Evolutionary conservation across 2,888 invertebrate species (phyloP), one percentile per base, ranked within the genome.

Genomic region (Maniola hyperantus): DNA sequence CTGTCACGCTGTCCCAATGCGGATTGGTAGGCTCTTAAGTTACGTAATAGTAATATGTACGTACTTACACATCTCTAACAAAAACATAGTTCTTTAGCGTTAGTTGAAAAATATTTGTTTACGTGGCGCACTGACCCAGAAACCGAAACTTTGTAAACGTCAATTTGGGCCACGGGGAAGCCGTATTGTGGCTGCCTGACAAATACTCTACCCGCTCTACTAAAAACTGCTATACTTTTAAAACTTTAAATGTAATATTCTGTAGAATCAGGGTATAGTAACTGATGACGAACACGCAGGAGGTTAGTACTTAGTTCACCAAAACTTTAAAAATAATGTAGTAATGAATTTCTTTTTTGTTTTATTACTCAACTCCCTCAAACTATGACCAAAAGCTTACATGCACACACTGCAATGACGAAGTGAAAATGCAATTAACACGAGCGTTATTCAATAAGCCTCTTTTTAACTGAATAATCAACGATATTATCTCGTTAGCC

Each of bases 401-500:
- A 26, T 26, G 64, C 46, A 55, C 51, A 42, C 33, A n/a, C 64
- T 50, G 51, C 58, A 51, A 58, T 54, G 69, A 71, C 68, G 79
- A 79, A 81, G 77, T 71, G 74, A 69, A 75, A 76, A 72, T 66
- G 74, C 79, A 85, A 86, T 85, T 85, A 85, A 82, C 79, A 72
- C 79, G 70, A 77, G 74, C 72, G 78, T 83, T 79, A 83, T 82
- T 80, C 82, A 86, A 87, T 87, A 81, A 82, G 81, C 77, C 79
- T 73, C 77, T 76, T 80, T 79, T 77, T 80, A 82, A 83, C 79
- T 82, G 85, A 80, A 80, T 82, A 83, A 85, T 80, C 82, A 78
- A 75, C 78, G 81, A 83, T 81, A 85, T 87, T 86, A 87, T 87
- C 83, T 83, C 77, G 82, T 86, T 84, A 83, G 79, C 77, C 72